These are phyloP conservation scores for Sphenodon punctatus DNA, from an alignment of 2,797 vertebrate genomes.

Conservation along the genomic window DNA sequence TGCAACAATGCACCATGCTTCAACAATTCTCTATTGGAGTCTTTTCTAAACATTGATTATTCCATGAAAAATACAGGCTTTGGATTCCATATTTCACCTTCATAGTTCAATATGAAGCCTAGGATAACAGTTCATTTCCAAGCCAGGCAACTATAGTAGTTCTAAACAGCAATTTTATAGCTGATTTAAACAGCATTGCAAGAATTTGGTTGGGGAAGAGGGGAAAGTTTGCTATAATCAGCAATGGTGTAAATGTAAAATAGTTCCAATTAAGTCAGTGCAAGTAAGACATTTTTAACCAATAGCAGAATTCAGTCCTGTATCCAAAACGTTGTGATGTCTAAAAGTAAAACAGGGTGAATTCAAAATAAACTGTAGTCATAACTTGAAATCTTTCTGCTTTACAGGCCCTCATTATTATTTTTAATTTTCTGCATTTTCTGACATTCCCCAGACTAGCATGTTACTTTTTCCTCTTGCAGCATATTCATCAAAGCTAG, in stretches of 20 bases:
- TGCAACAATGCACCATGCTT: not conserved
- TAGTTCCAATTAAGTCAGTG: not conserved
- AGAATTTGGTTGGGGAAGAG: conserved; percentile 28
- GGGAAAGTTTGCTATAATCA: conserved; percentile 20
- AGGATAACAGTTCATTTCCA: conserved; percentile 18
- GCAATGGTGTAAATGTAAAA: conserved; percentile 1
- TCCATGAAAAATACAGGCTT: conserved; percentile 12
- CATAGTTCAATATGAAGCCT: conserved; percentile 2
- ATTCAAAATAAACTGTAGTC: not conserved
- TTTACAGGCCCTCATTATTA: conserved; percentile 9
- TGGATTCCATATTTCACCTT: not conserved
- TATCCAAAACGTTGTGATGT: not conserved
- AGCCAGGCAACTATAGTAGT: conserved; percentile 8
- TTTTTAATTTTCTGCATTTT: conserved; percentile 42
- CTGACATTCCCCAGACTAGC: conserved; percentile 33
- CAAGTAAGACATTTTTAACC: not conserved
- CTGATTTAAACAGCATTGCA: conserved; percentile 16
- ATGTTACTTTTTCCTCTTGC: conserved; percentile 1
- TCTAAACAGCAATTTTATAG: conserved; percentile 36
- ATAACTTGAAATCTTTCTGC: conserved; percentile 4
- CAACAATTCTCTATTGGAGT: conserved; percentile 12
- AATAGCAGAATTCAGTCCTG: not conserved
- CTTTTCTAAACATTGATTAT: conserved; percentile 14
- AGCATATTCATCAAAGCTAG: conserved; percentile 25
- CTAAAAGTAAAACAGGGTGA: conserved; percentile 19